phyloP scores from a whole-genome alignment of 2,797 vertebrate species.

The Hydrophis major region DNA sequence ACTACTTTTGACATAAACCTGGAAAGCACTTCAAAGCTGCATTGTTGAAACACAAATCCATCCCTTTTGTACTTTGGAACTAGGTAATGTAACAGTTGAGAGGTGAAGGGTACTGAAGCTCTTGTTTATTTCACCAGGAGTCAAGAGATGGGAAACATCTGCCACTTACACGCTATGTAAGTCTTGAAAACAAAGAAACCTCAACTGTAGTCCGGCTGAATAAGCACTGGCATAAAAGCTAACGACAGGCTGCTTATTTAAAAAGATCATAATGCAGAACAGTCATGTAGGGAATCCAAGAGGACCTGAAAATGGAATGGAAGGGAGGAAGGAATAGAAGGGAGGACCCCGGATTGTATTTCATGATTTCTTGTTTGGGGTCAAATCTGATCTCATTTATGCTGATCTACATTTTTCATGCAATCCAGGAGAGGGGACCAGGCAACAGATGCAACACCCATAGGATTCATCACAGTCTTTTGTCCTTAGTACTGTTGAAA shows the following conservation, averaged over 20 bases:
- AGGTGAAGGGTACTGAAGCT: constrained; percentile 67
- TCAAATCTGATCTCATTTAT: constrained; percentile 44
- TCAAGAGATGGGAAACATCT: constrained; percentile 73
- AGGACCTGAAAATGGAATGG: constrained; percentile 33
- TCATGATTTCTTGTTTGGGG: constrained; percentile 53
- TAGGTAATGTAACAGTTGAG: constrained; percentile 69
- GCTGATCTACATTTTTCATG: constrained; percentile 6
- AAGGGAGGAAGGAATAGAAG: constrained; percentile 25
- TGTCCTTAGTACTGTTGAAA: not conserved
- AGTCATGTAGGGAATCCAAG: constrained; percentile 58
- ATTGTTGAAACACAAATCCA: constrained; percentile 66
- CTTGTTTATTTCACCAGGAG: constrained; percentile 71
- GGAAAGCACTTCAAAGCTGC: constrained; percentile 64
- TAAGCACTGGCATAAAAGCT: constrained; percentile 71
- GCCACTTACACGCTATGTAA: constrained; percentile 65
- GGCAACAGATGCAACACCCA: not conserved
- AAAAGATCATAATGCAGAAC: constrained; percentile 67
- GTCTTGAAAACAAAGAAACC: constrained; percentile 67
- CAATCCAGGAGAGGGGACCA: not conserved
- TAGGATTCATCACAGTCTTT: not conserved
- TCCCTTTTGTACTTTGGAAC: constrained; percentile 61
- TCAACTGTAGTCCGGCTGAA: constrained; percentile 63
- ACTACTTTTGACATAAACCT: constrained; percentile 65
- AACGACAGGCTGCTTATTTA: constrained; percentile 68
- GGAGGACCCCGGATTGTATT: constrained; percentile 46